phyloP scores from a whole-genome alignment of 2,113 vertebrate genomes.

The Microcebus jonahi region DNA sequence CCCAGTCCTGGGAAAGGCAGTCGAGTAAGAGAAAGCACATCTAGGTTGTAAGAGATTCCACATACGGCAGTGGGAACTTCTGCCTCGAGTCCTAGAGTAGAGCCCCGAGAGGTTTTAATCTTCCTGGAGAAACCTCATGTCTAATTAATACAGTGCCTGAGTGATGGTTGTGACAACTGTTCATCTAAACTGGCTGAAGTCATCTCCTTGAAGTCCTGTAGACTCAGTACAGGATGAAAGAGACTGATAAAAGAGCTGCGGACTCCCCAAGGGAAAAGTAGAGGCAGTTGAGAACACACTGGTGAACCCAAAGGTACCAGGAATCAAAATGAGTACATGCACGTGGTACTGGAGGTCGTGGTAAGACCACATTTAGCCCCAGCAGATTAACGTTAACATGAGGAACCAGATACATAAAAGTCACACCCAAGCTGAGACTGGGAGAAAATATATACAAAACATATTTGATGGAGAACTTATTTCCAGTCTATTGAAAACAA shows the following conservation, averaged over 20 bases:
- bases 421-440: neutral
- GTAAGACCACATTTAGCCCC: neutral
- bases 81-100: neutral
- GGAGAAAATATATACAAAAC: neutral
- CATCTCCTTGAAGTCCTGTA: neutral
- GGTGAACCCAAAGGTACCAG: neutral
- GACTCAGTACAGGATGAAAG: neutral
- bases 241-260: neutral
- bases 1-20: neutral
- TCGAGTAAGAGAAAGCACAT: neutral
- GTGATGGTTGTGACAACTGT: neutral
- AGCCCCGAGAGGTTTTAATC: neutral
- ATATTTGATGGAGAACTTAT: neutral
- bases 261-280: neutral
- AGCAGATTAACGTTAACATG: neutral
- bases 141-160: neutral
- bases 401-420: neutral
- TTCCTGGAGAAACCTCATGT: neutral
- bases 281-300: neutral
- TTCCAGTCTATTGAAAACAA: constrained; percentile 13
- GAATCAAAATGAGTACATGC: neutral
- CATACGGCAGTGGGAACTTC: neutral
- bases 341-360: neutral
- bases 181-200: neutral
- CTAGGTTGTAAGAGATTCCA: neutral